Evolutionary conservation across 2,888 invertebrate genomes (phyloP).

Genomic region (Laspeyria flexula): DNA sequence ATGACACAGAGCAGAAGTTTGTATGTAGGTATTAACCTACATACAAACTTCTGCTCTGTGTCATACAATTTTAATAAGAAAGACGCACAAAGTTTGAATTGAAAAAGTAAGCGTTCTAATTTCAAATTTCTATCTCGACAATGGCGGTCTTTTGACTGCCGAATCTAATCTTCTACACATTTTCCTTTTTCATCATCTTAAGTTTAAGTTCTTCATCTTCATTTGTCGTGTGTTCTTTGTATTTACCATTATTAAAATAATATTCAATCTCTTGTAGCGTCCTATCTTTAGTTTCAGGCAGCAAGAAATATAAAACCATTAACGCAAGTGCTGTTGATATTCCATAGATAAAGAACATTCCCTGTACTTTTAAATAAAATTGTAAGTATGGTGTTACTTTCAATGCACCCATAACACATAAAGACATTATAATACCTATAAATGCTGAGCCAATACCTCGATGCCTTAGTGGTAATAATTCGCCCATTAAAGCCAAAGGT

Average conservation of each 20-base stretch:
- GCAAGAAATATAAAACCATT: constrained; percentile 3
- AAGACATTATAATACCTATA: constrained; percentile 50
- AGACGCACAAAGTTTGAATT: no score
- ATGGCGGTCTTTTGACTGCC: no score
- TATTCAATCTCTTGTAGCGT: constrained; percentile 18
- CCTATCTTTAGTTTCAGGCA: constrained; percentile 20
- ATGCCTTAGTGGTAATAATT: constrained; percentile 57
- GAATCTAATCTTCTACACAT: not conserved
- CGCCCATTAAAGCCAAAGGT: constrained; percentile 56
- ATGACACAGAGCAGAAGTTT: no score
- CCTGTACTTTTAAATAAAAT: constrained; percentile 53
- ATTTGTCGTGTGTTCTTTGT: not conserved
- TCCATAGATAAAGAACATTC: constrained; percentile 47
- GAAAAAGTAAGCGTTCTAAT: no score
- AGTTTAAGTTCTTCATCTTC: not conserved
- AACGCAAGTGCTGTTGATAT: not conserved
- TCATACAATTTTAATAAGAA: no score
- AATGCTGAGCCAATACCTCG: constrained; percentile 51
- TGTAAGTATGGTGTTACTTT: constrained; percentile 54
- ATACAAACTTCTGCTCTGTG: no score
- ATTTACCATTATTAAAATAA: constrained; percentile 12
- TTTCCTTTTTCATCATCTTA: constrained; percentile 4
- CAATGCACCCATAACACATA: constrained; percentile 46
- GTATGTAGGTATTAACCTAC: no score
- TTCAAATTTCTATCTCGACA: no score